phyloP scores from a whole-genome alignment of 2,797 vertebrate genomes.

The Myotis daubentonii region DNA sequence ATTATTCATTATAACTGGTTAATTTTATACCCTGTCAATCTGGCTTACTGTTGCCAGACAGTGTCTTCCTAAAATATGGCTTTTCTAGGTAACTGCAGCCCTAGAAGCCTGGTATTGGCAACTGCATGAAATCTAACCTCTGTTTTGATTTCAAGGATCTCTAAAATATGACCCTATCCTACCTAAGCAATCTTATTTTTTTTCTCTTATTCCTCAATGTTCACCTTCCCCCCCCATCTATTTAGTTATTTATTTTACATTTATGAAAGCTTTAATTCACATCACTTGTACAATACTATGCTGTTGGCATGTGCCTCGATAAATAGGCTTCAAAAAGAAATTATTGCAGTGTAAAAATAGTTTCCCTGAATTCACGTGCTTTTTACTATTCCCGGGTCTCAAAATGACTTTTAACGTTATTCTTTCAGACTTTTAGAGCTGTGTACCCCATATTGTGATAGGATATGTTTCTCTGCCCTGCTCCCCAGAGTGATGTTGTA shows the following conservation, averaged over 20 bases:
- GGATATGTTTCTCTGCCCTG: slow-evolving; percentile 30
- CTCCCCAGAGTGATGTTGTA: neutral
- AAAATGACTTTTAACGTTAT: slow-evolving; percentile 67
- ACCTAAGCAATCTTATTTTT: neutral
- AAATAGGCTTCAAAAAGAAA: slow-evolving; percentile 72
- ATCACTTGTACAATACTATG: slow-evolving; percentile 23
- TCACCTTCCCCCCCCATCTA: neutral
- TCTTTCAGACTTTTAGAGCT: slow-evolving; percentile 58
- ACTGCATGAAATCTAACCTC: neutral
- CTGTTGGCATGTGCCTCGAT: slow-evolving; percentile 51
- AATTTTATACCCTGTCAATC: neutral
- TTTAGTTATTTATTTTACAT: neutral
- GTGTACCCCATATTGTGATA: neutral
- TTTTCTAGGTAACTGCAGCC: neutral
- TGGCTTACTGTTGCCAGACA: neutral
- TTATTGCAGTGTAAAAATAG: slow-evolving; percentile 67
- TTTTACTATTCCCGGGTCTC: slow-evolving; percentile 67
- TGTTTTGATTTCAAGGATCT: neutral
- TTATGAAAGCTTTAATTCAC: slow-evolving; percentile 43
- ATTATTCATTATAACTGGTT: slow-evolving; percentile 15
- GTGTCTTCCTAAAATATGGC: neutral
- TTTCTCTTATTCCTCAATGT: neutral
- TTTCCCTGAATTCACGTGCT: slow-evolving; percentile 53
- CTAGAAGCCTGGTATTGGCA: neutral
- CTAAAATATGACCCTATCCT: neutral